A percentile compares a stretch with the other conserved stretches of the same genome.
These are phyloP conservation scores for Xenops minutus DNA, from an alignment of 2,797 vertebrate genomes.

Conservation along the genomic window DNA sequence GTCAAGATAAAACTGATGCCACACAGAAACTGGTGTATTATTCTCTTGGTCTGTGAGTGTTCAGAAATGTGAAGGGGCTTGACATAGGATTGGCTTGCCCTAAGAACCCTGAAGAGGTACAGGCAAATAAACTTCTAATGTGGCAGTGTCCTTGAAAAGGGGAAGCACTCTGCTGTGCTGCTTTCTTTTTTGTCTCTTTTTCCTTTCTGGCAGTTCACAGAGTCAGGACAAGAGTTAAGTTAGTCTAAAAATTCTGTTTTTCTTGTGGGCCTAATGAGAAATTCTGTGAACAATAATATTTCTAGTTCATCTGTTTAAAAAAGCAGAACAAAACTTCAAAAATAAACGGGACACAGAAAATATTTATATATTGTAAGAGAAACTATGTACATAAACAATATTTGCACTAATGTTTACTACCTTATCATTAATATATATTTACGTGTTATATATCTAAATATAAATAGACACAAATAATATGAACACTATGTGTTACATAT, in stretches of 20 bases:
- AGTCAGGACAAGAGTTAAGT: not conserved
- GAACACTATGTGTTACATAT: not conserved
- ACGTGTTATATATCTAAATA: not conserved
- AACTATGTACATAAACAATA: not conserved
- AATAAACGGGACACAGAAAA: not conserved
- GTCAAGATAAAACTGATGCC: not conserved
- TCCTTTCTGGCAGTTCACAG: not conserved
- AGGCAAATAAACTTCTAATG: not conserved
- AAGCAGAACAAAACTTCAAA: not conserved
- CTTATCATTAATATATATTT: not conserved
- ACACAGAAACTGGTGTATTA: not conserved
- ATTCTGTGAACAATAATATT: not conserved
- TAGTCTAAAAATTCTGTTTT: not conserved
- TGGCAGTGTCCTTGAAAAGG: not conserved
- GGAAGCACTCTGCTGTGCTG: not conserved
- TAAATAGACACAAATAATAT: not conserved
- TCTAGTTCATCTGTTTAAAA: not conserved
- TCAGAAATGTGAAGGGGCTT: not conserved
- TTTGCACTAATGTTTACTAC: not conserved
- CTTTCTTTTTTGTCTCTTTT: not conserved
- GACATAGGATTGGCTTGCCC: fast-evolving
- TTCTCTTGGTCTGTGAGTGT: not conserved
- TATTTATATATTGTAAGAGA: not conserved
- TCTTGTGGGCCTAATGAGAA: not conserved
- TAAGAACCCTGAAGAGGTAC: not conserved